Percentiles rank a stretch among this genome's conserved stretches.
Evolutionary conservation across 2,888 invertebrate species (phyloP).

Genomic region (Coelinius sp.): DNA sequence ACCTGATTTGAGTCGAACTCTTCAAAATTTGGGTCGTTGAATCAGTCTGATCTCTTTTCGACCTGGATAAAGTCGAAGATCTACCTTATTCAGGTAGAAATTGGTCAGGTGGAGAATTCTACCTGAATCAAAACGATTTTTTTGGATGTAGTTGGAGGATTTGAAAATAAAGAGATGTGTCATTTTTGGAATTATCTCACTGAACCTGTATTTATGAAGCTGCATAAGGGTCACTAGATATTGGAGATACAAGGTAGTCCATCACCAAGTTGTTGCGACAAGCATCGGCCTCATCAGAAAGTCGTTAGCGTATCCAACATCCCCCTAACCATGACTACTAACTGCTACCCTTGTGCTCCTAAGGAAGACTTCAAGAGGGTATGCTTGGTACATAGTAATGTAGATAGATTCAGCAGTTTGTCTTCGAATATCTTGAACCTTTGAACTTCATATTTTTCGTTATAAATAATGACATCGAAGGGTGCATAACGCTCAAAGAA

Average conservation of each 20-base stretch:
- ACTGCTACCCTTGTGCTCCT: neutral
- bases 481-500: neutral
- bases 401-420: slow-evolving; percentile 30
- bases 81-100: too few species aligned
- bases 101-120: too few species aligned
- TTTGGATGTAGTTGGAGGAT: too few species aligned
- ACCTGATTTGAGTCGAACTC: too few species aligned
- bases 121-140: too few species aligned
- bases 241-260: slow-evolving; percentile 52
- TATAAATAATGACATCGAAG: neutral
- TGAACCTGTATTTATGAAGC: neutral
- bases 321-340: neutral
- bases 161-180: too few species aligned
- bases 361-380: neutral
- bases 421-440: neutral
- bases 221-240: neutral
- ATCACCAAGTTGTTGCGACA: slow-evolving; percentile 63
- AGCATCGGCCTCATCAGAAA: slow-evolving; percentile 68
- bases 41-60: too few species aligned
- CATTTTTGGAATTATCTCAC: too few species aligned
- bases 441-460: slow-evolving; percentile 19
- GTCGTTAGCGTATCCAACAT: slow-evolving; percentile 64
- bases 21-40: too few species aligned
- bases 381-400: slow-evolving; percentile 4
- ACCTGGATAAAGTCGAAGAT: too few species aligned